Conservation (phyloP, 2,888 invertebrate species). For the Oasisia sp. region DNA sequence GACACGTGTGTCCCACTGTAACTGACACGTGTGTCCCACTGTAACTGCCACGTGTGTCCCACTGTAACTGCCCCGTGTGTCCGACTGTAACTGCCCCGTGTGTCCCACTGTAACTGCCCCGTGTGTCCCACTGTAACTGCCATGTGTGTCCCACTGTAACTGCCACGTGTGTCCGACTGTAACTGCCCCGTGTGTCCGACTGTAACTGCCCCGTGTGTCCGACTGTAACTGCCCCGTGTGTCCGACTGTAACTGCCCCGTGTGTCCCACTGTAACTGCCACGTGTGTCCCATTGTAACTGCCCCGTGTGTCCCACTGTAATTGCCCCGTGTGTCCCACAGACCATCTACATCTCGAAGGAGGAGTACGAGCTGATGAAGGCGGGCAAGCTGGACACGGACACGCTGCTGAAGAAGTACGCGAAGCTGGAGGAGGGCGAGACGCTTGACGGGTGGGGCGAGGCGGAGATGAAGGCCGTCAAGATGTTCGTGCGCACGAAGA, state of each 20-base stretch:
- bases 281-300: no score
- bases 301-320: no score
- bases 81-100: no score
- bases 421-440: constrained; percentile 53
- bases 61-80: no score
- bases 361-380: constrained; percentile 61
- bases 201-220: background rate
- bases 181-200: background rate
- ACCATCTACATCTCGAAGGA: constrained; percentile 60
- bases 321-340: background rate
- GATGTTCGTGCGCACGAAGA: constrained; percentile 63
- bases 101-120: background rate
- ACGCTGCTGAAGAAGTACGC: constrained; percentile 55
- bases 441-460: constrained; percentile 62
- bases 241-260: no score
- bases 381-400: constrained; percentile 52
- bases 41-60: background rate
- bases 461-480: constrained; percentile 63
- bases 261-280: no score
- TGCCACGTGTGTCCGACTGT: no score
- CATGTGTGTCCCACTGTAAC: background rate
- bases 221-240: no score
- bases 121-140: background rate
- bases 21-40: no score
- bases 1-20: background rate